These are phyloP conservation scores for Cryptocephalus moraei DNA, from an alignment of 2,888 invertebrate species.

Conservation along the genomic window DNA sequence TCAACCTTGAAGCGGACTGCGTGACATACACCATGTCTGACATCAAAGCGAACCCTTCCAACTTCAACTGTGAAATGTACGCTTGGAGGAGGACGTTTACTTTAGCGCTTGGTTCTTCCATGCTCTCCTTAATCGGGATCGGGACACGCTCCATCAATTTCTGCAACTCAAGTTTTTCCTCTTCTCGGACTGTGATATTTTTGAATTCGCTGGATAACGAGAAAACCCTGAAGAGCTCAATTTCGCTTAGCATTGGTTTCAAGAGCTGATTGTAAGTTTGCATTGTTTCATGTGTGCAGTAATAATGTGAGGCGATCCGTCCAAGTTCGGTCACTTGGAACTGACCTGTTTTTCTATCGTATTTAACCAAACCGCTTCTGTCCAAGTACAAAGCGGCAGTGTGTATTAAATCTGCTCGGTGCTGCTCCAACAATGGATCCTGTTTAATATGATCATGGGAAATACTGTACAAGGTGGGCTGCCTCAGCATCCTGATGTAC, in stretches of 20 bases:
- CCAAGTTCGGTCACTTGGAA: slow-evolving; percentile 80
- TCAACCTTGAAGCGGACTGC: slow-evolving; percentile 88
- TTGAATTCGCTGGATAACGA: slow-evolving; percentile 95
- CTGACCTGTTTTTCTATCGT: slow-evolving; percentile 86
- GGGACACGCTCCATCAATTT: slow-evolving; percentile 93
- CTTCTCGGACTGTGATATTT: slow-evolving; percentile 85
- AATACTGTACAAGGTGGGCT: slow-evolving; percentile 86
- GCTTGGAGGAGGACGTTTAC: slow-evolving; percentile 93
- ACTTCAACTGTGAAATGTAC: slow-evolving; percentile 94
- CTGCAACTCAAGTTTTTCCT: slow-evolving; percentile 93
- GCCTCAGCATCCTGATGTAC: slow-evolving; percentile 82
- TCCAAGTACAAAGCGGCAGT: slow-evolving; percentile 88
- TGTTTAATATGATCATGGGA: slow-evolving; percentile 65
- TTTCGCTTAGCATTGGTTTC: slow-evolving; percentile 94
- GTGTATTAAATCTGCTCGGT: slow-evolving; percentile 90
- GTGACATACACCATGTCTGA: slow-evolving; percentile 99
- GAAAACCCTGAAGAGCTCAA: slow-evolving; percentile 96
- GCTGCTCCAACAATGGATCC: slow-evolving; percentile 77
- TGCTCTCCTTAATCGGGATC: slow-evolving; percentile 96
- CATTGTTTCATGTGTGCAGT: slow-evolving; percentile 96
- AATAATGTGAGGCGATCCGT: slow-evolving; percentile 96
- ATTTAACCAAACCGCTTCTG: slow-evolving; percentile 89
- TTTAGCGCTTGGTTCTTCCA: slow-evolving; percentile 97
- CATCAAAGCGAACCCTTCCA: slow-evolving; percentile 98
- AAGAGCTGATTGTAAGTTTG: slow-evolving; percentile 91